phyloP scores from a whole-genome alignment of 2,113 vertebrate genomes.

The Cnemophilus loriae region DNA sequence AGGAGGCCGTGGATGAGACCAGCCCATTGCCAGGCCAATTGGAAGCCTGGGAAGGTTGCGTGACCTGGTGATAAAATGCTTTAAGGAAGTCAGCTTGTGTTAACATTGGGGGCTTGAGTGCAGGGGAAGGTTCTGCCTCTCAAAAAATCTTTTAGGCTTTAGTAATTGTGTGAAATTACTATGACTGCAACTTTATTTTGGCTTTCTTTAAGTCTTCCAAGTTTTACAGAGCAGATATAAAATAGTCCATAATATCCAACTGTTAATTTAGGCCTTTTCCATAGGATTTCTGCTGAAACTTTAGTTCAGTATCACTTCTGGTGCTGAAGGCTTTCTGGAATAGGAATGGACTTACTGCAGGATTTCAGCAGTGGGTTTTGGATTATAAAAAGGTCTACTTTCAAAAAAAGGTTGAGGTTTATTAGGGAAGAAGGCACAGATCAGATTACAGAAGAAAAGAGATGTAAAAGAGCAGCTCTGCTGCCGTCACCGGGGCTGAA shows the following conservation, averaged over 20 bases:
- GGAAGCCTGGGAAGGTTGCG: slow-evolving; percentile 2
- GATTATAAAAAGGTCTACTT: neutral
- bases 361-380: neutral
- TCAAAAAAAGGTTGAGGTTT: neutral
- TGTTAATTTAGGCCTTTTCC: neutral
- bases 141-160: neutral
- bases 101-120: neutral
- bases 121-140: neutral
- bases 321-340: neutral
- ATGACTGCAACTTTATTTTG: neutral
- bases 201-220: neutral
- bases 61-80: neutral
- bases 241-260: neutral
- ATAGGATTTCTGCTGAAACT: neutral
- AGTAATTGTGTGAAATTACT: neutral
- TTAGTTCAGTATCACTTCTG: neutral
- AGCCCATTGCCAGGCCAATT: neutral
- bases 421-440: neutral
- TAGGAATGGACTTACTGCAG: neutral
- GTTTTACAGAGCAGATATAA: neutral
- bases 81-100: neutral
- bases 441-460: neutral
- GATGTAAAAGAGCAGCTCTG: neutral
- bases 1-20: neutral
- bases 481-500: neutral